Conservation (phyloP, 2,888 invertebrate genomes). For the Cheilosia variabilis region DNA sequence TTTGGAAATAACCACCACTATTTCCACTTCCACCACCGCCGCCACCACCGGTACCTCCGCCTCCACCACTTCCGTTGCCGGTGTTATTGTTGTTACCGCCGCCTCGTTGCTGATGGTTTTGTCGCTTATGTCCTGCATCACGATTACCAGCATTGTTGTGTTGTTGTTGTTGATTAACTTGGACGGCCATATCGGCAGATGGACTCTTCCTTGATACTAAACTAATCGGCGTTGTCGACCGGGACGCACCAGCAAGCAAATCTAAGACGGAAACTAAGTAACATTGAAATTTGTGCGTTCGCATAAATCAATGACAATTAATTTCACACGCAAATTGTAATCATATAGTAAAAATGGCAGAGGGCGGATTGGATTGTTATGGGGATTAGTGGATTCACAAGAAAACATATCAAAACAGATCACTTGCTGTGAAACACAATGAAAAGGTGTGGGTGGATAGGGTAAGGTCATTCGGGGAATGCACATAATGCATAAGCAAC, state of each 20-base stretch:
- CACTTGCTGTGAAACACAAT: neutral
- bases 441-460: neutral
- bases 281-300: constrained; percentile 62
- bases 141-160: constrained; percentile 81
- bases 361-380: neutral
- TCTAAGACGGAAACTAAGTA: constrained; percentile 83
- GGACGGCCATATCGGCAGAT: constrained; percentile 93
- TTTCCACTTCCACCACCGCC: constrained; percentile 78
- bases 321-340: constrained; percentile 32
- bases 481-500: constrained; percentile 9
- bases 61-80: constrained; percentile 55
- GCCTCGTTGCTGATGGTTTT: constrained; percentile 77
- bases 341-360: neutral
- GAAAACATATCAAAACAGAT: constrained; percentile 7
- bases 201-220: constrained; percentile 91
- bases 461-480: neutral
- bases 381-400: neutral
- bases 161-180: constrained; percentile 84
- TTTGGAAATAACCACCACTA: constrained; percentile 79
- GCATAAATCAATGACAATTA: constrained; percentile 22
- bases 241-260: constrained; percentile 86
- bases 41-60: constrained; percentile 50
- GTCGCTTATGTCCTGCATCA: constrained; percentile 81
- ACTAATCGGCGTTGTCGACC: constrained; percentile 92
- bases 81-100: constrained; percentile 78